Percentiles rank a stretch among this genome's conserved stretches.
Evolutionary conservation across 2,113 vertebrate species (phyloP).

Genomic region (Crotalus helleri): DNA sequence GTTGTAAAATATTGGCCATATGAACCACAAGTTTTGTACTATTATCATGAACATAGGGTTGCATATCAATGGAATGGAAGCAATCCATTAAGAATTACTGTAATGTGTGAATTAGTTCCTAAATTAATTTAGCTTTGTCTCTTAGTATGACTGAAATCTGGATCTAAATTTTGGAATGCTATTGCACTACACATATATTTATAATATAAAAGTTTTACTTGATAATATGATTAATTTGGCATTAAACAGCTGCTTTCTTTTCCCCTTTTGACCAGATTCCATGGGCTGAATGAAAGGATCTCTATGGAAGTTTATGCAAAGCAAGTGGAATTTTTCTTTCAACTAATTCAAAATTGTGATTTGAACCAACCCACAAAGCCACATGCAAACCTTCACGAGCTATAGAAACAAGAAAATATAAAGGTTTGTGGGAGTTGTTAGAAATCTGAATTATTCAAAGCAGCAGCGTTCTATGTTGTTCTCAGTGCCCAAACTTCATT

Average conservation of each 20-base stretch:
- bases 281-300: conserved; percentile 92
- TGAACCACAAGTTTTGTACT: neutral
- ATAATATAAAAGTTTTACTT: neutral
- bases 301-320: conserved; percentile 80
- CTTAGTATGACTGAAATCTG: neutral
- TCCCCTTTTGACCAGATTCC: conserved; percentile 72
- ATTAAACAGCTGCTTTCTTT: neutral
- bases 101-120: neutral
- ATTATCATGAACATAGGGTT: neutral
- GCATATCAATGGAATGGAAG: no score
- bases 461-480: neutral
- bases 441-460: neutral
- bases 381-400: conserved; percentile 75
- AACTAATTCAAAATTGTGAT: conserved; percentile 88
- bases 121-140: neutral
- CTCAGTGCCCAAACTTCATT: neutral
- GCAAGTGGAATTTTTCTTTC: conserved; percentile 81
- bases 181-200: neutral
- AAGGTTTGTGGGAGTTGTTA: conserved; percentile 3
- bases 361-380: conserved; percentile 62
- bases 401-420: conserved; percentile 60
- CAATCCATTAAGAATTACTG: neutral
- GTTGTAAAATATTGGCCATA: neutral
- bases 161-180: neutral
- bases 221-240: neutral